Evolutionary conservation across 2,113 vertebrate species (phyloP), one percentile per base, ranked within the genome.

Genomic region (Mola mola): DNA sequence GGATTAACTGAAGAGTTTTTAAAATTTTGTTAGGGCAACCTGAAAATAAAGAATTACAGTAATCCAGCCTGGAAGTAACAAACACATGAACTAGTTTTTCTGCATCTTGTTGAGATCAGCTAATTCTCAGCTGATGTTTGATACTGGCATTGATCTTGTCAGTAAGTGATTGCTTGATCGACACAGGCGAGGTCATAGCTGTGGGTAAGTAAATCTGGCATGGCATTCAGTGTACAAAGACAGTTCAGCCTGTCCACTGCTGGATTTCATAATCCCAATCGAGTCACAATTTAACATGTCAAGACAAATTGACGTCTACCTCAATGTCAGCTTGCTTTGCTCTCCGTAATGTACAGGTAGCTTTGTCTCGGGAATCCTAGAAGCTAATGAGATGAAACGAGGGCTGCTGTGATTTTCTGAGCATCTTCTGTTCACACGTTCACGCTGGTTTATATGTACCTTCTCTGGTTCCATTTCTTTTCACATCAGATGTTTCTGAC

Each of bases 271-370:
- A 84, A 88, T 56, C 49, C 1, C n/a, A 75, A 88, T 82, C 73
- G 38, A 88, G 79, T 80, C 78, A 11, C 81, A 78, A 60, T 77
- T 88, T 78, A 81, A 83, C 62, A 33, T 74, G 86, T 86, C 86
- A 88, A 64, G 85, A 82, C 73, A 67, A 50, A 83, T 87, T 52
- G 73, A 56, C 70, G 29, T 85, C 66, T 67, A 44, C 26, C 64
- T 74, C 12, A 11, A 53, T 60, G 44, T 17, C 2, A n/a, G 31
- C n/a, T 17, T 2, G 33, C 51, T 28, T 63, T 6, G n/a, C 25
- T 49, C 20, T 2, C 63, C 0, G 57, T 42, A 58, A 68, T 49
- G 81, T 64, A 24, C 81, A 77, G 73, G 77, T 77, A 58, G 58
- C 21, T 55, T 58, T 22, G 34, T 52, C 38, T 4, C 34, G 24